Conservation (phyloP, 2,797 vertebrate species). For the Argentina silus region DNA sequence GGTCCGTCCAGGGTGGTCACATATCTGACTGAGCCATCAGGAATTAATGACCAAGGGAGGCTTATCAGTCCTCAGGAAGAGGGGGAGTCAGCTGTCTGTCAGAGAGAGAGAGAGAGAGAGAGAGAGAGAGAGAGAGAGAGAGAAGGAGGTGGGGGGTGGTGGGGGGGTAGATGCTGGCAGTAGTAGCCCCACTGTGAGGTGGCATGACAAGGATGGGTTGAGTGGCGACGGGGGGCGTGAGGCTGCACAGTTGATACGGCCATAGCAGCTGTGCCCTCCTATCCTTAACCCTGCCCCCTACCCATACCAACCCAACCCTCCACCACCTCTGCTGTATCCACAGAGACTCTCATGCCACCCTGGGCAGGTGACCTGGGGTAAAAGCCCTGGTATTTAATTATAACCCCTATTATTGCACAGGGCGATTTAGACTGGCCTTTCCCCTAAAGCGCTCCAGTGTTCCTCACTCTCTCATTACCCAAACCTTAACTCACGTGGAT, state of each 20-base stretch:
- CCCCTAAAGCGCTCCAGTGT: conserved; percentile 2
- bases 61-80: conserved; percentile 36
- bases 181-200: neutral
- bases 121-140: neutral
- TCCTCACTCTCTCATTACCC: neutral
- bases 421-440: conserved; percentile 28
- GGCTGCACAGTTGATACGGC: neutral
- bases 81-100: conserved; percentile 36
- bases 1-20: conserved; percentile 31
- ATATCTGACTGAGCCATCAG: conserved; percentile 56
- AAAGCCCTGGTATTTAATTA: conserved; percentile 39
- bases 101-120: conserved; percentile 6
- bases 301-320: neutral
- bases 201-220: neutral
- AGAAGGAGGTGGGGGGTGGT: neutral
- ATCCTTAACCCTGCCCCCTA: neutral
- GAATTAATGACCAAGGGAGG: conserved; percentile 67
- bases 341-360: neutral
- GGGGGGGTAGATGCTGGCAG: neutral
- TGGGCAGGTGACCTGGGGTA: conserved; percentile 30
- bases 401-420: conserved; percentile 33
- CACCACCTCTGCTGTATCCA: neutral
- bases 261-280: neutral
- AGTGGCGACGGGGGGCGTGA: neutral
- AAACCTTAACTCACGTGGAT: neutral